These are phyloP conservation scores for Drosophila asahinai DNA, from an alignment of 1,140 invertebrate genomes.

Conservation along the genomic window DNA sequence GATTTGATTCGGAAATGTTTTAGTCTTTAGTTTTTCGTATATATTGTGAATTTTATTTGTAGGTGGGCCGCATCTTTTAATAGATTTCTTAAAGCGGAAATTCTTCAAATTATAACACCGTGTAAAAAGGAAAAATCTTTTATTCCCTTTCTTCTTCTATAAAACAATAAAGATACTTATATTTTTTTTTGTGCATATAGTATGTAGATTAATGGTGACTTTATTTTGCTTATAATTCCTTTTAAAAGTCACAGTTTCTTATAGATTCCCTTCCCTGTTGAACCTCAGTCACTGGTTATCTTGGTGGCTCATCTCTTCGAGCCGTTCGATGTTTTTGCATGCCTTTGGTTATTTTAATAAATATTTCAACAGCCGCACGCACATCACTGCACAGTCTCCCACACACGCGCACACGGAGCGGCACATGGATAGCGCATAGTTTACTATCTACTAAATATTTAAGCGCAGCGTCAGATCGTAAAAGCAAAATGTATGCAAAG, in stretches of 20 bases:
- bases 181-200: no score
- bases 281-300: conserved; percentile 10
- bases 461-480: conserved; percentile 78
- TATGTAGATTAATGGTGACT: no score
- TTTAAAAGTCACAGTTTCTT: not conserved
- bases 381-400: conserved; percentile 18
- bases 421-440: conserved; percentile 54
- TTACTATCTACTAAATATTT: conserved; percentile 82
- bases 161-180: no score
- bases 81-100: not conserved
- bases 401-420: not conserved
- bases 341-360: conserved; percentile 76
- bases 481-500: conserved; percentile 81
- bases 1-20: conserved; percentile 17
- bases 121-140: no score
- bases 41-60: not conserved
- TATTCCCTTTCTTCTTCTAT: no score
- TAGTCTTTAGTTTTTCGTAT: not conserved
- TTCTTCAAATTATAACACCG: not conserved
- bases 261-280: not conserved
- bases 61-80: not conserved
- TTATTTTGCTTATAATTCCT: no score
- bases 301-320: conserved; percentile 9
- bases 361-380: conserved; percentile 68
- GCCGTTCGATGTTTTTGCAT: conserved; percentile 27